Evolutionary conservation across 2,113 vertebrate species (phyloP), one percentile per base, ranked within the genome.

Genomic region (Xiphophorus couchianus): DNA sequence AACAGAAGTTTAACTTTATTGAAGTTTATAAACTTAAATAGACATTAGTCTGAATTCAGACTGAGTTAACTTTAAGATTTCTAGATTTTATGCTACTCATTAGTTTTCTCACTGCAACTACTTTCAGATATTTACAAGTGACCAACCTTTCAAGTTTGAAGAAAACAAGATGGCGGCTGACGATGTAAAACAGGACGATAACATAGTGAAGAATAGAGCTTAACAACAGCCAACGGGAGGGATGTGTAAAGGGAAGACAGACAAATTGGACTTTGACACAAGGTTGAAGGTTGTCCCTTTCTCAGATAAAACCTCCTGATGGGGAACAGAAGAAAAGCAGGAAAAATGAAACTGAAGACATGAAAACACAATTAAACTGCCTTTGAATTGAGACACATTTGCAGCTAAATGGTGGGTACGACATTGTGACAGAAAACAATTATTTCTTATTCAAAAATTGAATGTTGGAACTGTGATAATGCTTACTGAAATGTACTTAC

Each of bases 41-140:
- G 19, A 51, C 48, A 42, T 48, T n/a, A 9, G 51, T n/a, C 51
- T 58, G 51, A n/a, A 9, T 25, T 58, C 7, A 25, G n/a, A 58
- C 9, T 58, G 25, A n/a, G 8, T 58, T 3, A 58, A 3, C 25
- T 58, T 28, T 3, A 58, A 11, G 51, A n/a, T 7, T 58, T 3
- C 19, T 54, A 9, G 5, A 9, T 54, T 25, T n/a, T n/a, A 58
- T 58, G 51, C 10, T 58, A 31, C 37, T 39, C 0, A 5, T 29
- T 75, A 1, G 3, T 70, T 66, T 64, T 6, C 9, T 87, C 29
- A 64, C 30, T 64, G 15, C 29, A 64, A 19, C 12, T 83, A 9
- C 63, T 81, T 83, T 10, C 82, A 90, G 89, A 83, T 72, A 84
- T 89, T 79, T 73, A 25, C 31, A 10, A 73, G 35, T 30, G 44